phyloP scores from a whole-genome alignment of 2,113 vertebrate species.

The Casuarius casuarius region DNA sequence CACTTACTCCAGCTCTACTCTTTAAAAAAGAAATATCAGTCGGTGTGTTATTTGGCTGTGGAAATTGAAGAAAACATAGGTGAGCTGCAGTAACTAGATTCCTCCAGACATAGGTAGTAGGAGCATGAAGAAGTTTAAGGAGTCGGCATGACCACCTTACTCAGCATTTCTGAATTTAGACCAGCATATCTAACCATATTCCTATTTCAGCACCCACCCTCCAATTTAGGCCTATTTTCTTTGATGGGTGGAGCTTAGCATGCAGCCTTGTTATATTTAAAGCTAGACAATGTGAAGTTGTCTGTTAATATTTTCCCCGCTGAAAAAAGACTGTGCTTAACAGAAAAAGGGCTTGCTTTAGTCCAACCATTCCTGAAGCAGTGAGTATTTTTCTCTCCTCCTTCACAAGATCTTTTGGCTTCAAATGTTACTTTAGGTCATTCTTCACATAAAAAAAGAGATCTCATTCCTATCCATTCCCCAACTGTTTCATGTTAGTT shows the following conservation, averaged over 20 bases:
- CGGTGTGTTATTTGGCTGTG: neutral
- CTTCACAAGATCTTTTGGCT: neutral
- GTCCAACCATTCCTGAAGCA: neutral
- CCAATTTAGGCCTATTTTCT: neutral
- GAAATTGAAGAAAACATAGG: constrained; percentile 12
- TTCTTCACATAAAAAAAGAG: neutral
- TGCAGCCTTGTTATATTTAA: neutral
- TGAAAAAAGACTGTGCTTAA: neutral
- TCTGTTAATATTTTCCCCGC: neutral
- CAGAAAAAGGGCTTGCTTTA: neutral
- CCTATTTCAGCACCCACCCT: neutral
- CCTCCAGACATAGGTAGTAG: neutral
- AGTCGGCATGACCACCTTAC: neutral
- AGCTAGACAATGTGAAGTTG: neutral
- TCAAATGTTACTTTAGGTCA: neutral
- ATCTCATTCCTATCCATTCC: neutral
- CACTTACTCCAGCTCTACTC: neutral
- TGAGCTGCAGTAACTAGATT: neutral
- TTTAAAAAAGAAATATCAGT: neutral
- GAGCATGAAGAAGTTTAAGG: neutral
- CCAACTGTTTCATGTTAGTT: neutral
- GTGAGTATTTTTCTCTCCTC: neutral
- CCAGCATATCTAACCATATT: neutral
- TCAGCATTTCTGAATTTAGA: constrained; percentile 52
- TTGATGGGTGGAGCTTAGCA: neutral